Evolutionary conservation across 2,113 vertebrate species (phyloP).

Genomic region (Calypte anna): DNA sequence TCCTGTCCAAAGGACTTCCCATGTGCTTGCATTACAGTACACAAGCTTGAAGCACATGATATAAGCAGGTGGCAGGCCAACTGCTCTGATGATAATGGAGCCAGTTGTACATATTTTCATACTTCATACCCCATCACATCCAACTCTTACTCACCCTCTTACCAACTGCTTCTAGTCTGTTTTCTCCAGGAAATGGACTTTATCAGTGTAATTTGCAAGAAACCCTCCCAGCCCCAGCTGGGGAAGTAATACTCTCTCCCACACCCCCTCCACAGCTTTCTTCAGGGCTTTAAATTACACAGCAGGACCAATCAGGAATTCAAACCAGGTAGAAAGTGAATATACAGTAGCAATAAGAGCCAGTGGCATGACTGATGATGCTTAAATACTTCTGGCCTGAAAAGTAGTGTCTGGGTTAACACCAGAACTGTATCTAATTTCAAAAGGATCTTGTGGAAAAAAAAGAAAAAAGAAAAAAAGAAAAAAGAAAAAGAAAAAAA

Average conservation of each 20-base stretch:
- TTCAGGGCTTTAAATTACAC: not conserved
- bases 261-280: not conserved
- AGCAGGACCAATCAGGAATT: constrained; percentile 26
- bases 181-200: constrained; percentile 20
- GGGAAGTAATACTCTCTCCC: not conserved
- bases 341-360: constrained; percentile 25
- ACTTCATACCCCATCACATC: not conserved
- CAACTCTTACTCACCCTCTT: constrained; percentile 11
- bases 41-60: constrained; percentile 15
- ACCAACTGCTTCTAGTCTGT: constrained; percentile 30
- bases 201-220: constrained; percentile 2
- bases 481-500: not conserved
- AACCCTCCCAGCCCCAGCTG: not conserved
- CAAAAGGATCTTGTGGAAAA: constrained; percentile 23
- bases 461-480: not conserved
- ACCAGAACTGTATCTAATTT: constrained; percentile 51
- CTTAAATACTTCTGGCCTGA: constrained; percentile 39
- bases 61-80: constrained; percentile 48
- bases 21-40: not conserved
- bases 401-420: constrained; percentile 19
- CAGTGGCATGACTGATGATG: constrained; percentile 21
- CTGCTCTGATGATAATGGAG: constrained; percentile 26
- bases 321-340: constrained; percentile 43
- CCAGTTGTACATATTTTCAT: constrained; percentile 3
- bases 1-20: constrained; percentile 16